phyloP scores from a whole-genome alignment of 2,797 vertebrate genomes.

The Macrochelys suwanniensis region DNA sequence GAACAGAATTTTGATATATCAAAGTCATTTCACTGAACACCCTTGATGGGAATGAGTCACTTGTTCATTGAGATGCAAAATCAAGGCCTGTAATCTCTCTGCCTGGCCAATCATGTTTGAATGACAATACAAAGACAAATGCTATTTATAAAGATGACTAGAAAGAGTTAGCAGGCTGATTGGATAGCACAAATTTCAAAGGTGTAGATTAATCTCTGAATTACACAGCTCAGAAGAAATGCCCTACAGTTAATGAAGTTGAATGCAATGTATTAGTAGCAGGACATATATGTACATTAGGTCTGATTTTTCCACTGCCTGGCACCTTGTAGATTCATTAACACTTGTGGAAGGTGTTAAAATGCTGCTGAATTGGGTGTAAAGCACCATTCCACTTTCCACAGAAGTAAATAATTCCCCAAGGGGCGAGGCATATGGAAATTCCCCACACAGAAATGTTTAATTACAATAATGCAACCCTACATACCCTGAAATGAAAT shows the following conservation, averaged over 20 bases:
- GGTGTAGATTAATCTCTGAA: constrained; percentile 57
- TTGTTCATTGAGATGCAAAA: constrained; percentile 70
- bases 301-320: not conserved
- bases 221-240: constrained; percentile 41
- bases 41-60: constrained; percentile 65
- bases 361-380: not conserved
- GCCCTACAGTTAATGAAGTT: constrained; percentile 12
- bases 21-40: constrained; percentile 43
- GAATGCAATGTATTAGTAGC: not conserved
- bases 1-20: constrained; percentile 59
- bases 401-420: not conserved
- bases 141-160: constrained; percentile 73
- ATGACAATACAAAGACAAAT: constrained; percentile 71
- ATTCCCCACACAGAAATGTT: not conserved
- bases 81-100: constrained; percentile 66
- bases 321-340: not conserved
- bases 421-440: not conserved
- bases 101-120: constrained; percentile 69
- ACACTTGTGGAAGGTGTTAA: not conserved
- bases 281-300: not conserved
- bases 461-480: not conserved
- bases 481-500: not conserved
- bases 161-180: constrained; percentile 58
- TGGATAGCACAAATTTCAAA: constrained; percentile 41
- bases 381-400: not conserved